These are phyloP conservation scores for Darevskia nairensis DNA, from an alignment of 2,797 vertebrate genomes.

Conservation along the genomic window DNA sequence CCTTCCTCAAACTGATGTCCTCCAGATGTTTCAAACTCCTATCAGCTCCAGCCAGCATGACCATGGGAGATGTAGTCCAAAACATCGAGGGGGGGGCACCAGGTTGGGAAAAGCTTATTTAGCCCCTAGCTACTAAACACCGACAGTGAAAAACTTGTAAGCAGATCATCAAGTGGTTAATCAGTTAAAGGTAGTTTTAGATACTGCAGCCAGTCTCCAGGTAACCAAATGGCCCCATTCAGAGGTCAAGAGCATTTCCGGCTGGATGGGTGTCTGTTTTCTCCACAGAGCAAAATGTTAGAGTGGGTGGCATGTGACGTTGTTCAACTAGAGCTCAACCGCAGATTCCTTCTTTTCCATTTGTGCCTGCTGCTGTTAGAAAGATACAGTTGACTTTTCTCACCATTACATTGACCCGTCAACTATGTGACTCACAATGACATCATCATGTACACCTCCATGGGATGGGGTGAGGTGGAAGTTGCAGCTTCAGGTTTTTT, in stretches of 20 bases:
- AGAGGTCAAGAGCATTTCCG: constrained; percentile 61
- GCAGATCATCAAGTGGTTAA: constrained; percentile 3
- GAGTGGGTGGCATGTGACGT: constrained; percentile 10
- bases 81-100: no score
- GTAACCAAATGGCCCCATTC: constrained; percentile 49
- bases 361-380: constrained; percentile 60
- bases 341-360: constrained; percentile 52
- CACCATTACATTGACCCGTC: constrained; percentile 13
- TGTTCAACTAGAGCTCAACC: constrained; percentile 65
- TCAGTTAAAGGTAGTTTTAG: constrained; percentile 36
- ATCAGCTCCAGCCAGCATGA: no score
- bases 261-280: constrained; percentile 61
- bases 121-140: neutral
- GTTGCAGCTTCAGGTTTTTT: neutral
- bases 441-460: neutral
- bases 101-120: no score
- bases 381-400: constrained; percentile 57
- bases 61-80: no score
- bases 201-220: constrained; percentile 48
- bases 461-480: neutral
- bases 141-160: neutral
- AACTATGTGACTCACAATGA: neutral
- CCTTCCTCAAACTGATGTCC: no score
- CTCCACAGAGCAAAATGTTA: constrained; percentile 27
- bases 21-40: no score